Percentiles rank a stretch among this genome's conserved stretches.
phyloP scores from a whole-genome alignment of 2,113 vertebrate genomes.

The Heterotilapia buettikoferi region DNA sequence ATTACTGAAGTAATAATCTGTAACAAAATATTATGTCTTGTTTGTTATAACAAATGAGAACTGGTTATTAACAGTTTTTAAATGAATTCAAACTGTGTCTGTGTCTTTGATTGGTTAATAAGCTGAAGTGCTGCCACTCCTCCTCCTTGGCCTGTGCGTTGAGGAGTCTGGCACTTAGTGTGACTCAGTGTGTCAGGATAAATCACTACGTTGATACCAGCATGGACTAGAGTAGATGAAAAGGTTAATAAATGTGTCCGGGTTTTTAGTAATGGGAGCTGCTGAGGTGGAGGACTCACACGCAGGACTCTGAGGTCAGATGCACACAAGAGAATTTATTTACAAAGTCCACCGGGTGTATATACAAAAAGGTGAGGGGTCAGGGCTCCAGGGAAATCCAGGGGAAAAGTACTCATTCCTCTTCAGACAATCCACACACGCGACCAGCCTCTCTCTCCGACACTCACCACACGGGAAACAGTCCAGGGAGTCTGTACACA shows the following conservation, averaged over 20 bases:
- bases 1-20: background rate
- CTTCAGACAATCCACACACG: too few relatives aligned
- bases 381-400: background rate
- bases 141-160: too few relatives aligned
- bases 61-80: too few relatives aligned
- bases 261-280: background rate
- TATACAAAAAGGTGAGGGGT: background rate
- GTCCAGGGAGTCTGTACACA: background rate
- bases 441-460: background rate
- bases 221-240: background rate
- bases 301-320: background rate
- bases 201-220: background rate
- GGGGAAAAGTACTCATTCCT: background rate
- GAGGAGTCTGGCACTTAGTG: background rate
- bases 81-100: too few relatives aligned
- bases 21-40: background rate
- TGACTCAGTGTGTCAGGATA: background rate
- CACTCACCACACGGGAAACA: background rate
- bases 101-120: too few relatives aligned
- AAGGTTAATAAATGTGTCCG: background rate
- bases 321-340: background rate
- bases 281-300: background rate
- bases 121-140: too few relatives aligned
- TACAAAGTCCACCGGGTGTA: background rate
- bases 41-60: too few relatives aligned